phyloP scores from a whole-genome alignment of 2,888 invertebrate species.

The Ramazzottius varieornatus region DNA sequence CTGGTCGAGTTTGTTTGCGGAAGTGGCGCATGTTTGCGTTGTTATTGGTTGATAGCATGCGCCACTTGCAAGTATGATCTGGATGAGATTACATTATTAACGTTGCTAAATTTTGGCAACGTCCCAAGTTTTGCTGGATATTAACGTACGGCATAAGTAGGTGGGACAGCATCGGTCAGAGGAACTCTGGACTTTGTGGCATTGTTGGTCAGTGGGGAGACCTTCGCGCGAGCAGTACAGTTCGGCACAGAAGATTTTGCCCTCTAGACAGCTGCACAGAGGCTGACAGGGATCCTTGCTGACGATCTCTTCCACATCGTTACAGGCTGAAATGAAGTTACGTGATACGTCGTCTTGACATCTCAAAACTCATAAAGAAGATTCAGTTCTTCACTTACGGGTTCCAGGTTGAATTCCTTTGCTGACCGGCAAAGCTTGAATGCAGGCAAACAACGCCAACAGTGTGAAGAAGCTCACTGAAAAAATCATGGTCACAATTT shows the following conservation, averaged over 20 bases:
- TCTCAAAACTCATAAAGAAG: not conserved
- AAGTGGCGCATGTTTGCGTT: not conserved
- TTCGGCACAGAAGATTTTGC: not conserved
- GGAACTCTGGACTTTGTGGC: not conserved
- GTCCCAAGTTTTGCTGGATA: no score
- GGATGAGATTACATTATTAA: not conserved
- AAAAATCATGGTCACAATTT: no score
- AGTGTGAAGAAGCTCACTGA: no score
- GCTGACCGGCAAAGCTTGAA: no score
- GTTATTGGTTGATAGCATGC: not conserved
- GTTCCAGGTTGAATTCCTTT: no score
- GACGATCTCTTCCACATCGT: not conserved
- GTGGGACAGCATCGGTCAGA: not conserved
- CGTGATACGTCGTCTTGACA: not conserved
- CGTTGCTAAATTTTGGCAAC: no score
- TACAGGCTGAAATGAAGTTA: no score
- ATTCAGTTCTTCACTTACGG: not conserved
- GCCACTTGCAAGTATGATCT: not conserved
- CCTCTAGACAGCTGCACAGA: not conserved
- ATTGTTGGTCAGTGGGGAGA: not conserved
- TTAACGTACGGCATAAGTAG: not conserved
- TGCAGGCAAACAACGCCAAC: no score
- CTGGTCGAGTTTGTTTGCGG: not conserved
- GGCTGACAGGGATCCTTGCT: constrained; percentile 1
- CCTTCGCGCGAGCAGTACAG: not conserved